phyloP scores from a whole-genome alignment of 2,797 vertebrate species.

The Amniataba percoides region DNA sequence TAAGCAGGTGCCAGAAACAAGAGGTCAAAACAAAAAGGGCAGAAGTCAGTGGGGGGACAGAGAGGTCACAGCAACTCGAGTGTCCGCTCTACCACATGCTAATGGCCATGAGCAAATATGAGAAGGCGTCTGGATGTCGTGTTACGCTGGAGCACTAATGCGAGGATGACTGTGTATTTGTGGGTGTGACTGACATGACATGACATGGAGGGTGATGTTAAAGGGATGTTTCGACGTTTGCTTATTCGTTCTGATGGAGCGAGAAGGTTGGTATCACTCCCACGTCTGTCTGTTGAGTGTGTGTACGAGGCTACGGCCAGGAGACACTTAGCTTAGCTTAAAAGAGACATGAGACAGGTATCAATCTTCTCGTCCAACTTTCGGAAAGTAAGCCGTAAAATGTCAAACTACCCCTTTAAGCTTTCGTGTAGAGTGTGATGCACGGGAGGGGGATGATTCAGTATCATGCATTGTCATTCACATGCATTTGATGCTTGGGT shows the following conservation, averaged over 20 bases:
- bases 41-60: conserved; percentile 64
- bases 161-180: conserved; percentile 13
- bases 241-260: neutral
- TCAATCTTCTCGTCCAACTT: neutral
- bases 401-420: conserved; percentile 48
- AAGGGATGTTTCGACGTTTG: conserved; percentile 48
- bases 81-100: conserved; percentile 63
- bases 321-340: conserved; percentile 1
- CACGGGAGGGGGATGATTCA: conserved; percentile 43
- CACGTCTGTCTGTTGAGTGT: neutral
- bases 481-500: conserved; percentile 59
- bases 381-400: conserved; percentile 23
- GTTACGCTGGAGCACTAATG: conserved; percentile 23
- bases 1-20: conserved; percentile 85
- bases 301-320: neutral
- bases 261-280: conserved; percentile 5
- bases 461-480: conserved; percentile 71
- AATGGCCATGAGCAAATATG: conserved; percentile 42
- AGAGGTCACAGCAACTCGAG: conserved; percentile 68
- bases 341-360: neutral
- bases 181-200: conserved; percentile 28
- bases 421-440: conserved; percentile 43
- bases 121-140: conserved; percentile 25
- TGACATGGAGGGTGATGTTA: conserved; percentile 49
- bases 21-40: conserved; percentile 70